Percentiles rank a stretch among this genome's conserved stretches.
These are phyloP conservation scores for Drosophila nigricruria DNA, from an alignment of 2,888 invertebrate genomes.

Conservation along the genomic window DNA sequence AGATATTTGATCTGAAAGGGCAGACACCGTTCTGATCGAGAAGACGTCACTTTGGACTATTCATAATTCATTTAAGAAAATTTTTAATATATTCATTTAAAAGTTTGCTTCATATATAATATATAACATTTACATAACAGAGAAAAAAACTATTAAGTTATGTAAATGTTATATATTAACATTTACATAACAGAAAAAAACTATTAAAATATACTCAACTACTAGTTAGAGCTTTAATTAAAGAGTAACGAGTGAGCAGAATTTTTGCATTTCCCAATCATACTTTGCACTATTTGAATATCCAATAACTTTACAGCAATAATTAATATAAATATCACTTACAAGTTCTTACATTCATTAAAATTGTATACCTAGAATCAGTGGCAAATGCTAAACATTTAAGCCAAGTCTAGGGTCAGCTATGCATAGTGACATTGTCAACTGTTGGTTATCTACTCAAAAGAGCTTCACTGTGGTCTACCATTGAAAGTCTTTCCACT, in stretches of 20 bases:
- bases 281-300: neutral
- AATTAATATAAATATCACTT: neutral
- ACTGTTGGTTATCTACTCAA: neutral
- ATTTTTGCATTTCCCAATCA: neutral
- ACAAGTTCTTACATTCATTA: neutral
- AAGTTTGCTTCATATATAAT: too few relatives aligned
- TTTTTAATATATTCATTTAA: neutral
- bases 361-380: neutral
- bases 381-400: neutral
- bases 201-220: too few relatives aligned
- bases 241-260: neutral
- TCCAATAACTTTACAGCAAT: neutral
- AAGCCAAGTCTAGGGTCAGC: neutral
- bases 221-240: neutral
- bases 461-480: constrained; percentile 18
- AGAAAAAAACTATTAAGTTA: too few relatives aligned
- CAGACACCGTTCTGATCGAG: too few relatives aligned
- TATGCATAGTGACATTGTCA: constrained; percentile 3
- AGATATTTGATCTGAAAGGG: too few relatives aligned
- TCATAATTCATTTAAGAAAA: too few relatives aligned
- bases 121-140: too few relatives aligned
- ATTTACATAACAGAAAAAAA: too few relatives aligned
- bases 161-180: too few relatives aligned
- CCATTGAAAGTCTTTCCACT: constrained; percentile 5
- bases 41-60: too few relatives aligned